Evolutionary conservation across 2,888 invertebrate genomes (phyloP), one percentile per base, ranked within the genome.

Genomic region (Xestia xanthographa): DNA sequence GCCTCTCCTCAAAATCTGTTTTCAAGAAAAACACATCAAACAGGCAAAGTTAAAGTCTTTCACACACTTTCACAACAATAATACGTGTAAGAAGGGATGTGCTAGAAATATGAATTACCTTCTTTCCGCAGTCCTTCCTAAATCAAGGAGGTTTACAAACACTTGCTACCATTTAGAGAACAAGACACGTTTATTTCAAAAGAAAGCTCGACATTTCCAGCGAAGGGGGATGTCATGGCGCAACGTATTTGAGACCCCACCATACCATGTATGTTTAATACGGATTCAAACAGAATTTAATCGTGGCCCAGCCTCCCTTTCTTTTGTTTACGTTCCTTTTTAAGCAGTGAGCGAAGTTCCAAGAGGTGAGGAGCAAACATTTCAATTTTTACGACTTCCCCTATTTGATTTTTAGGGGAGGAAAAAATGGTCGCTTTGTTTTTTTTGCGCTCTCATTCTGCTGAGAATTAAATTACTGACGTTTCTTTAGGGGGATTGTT

Each of bases 201-300:
- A 62, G 56, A 62, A 60, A 72, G 45, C 71, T 56, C 69, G 56
- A 84, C 62, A 72, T 62, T 84, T 69, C 14, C 71, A 3, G 14
- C 17, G 45, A 63, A 41, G 53, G 78, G 60, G 58, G 48, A 53
- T 48, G 56, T 66, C 73, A 70, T 63, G 60, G 71, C 5, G 63
- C 53, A 68, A 68, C 72, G 60, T 77, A 77, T 69, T 77, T 60
- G 12, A 26, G 45, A 62, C 66, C 26, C 17, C 66, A 26, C 70
- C 72, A 70, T 53, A 26, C 66, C 67, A 73, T 77, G 75, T 83
- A 80, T 86, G 79, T 71, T 76, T 77, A 79, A 76, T 86, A 86
- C 66, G 65, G 56, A 80, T 80, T 86, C 85, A 72, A 80, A 86
- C 71, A 72, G 77, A 86, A 83, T 78, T 79, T 80, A 78, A 86